Evolutionary conservation across 2,888 invertebrate species (phyloP), one percentile per base, ranked within the genome.

Genomic region (Dicyrtoma fusca): DNA sequence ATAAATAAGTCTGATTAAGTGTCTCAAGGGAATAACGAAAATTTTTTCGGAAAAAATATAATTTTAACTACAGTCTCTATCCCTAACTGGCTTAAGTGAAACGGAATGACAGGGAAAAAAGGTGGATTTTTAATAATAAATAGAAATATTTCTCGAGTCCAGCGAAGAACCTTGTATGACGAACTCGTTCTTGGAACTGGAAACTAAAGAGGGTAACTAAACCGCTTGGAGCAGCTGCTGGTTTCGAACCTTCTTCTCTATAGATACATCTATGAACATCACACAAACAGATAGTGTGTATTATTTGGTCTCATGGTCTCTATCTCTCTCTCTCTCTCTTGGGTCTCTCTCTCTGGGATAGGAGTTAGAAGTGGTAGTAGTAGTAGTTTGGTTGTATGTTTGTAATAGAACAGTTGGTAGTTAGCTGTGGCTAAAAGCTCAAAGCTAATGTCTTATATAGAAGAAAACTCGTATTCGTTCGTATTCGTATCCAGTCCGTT

Each of bases 111-210:
- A 25, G 34, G 21, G 62, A 62, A 44, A 66, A 51, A 66, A 66
- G 42, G 49, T 53, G 44, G 21, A 66, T 34, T 47, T 61, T 64
- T 64, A 51, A 53, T 21, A 21, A 57, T 57, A 10, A 13, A 57
- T 10, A 21, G 17, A 17, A 26, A 55, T 53, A 65, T 25, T 53
- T 34, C 21, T 13, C 19, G 66, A 66, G 66, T 53, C 53, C 66
- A 53, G 53, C 42, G n/a, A 66, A 55, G 44, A 53, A 68, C 68
- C 45, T 68, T 55, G 55, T 68, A 57, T 25, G 44, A 21, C 68
- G 57, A 68, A 68, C 57, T 68, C 68, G 68, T 68, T 68, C 55
- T 57, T 68, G 68, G 68, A 68, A 68, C 68, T 68, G 68, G 68
- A 57, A 68, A 44, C 21, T 55, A 19, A 53, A 68, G 23, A 68